Base-by-base conservation (phyloP, 2,113 vertebrate species). In the Cettia cetti region DNA sequence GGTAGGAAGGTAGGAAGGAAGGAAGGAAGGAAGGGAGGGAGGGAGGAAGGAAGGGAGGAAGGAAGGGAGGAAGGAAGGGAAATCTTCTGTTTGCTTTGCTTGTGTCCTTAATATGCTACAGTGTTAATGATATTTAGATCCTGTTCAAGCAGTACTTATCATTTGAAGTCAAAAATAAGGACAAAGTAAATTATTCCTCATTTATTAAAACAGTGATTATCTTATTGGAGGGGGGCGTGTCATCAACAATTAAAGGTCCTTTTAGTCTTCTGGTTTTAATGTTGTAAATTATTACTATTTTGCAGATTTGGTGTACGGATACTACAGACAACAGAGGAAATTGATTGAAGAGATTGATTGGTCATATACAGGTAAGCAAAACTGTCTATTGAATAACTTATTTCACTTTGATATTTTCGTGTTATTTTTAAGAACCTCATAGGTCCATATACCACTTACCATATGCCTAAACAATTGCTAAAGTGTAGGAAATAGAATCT, bases 271-370 rank as follows among this genome's bases (percentile, higher is more conserved):
- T 79, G 15, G 72, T 45, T 87, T 95, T 95, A n/a, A 13, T 96
- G 42, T 69, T 98, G 49, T 91, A 61, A 81, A 75, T 89, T 71
- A 19, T 94, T 70, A 10, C 20, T 98, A 28, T 94, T 45, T 97
- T 98, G 45, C 93, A 98, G 98, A 98, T 93, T 90, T 97, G 97
- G 97, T 96, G 79, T 97, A 97, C 80, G 98, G 98, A 94, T 99
- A 99, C 90, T 99, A 98, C 88, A 98, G 99, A 98, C 99, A 98
- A 59, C 99, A 99, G 74, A 97, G 99, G 86, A 99, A 99, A 97
- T 97, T 99, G 97, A 97, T 98, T 74, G 99, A 99, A 93, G 99
- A 99, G 84, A 98, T 99, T 74, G 99, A 99, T 90, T 99, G 99
- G 99, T 99, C 99, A 9, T 99, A 99, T 10, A 98, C 98, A 96